Percentiles rank a stretch among this genome's conserved stretches.
Evolutionary conservation across 1,140 invertebrate species (phyloP).

Genomic region (Spodoptera frugiperda): DNA sequence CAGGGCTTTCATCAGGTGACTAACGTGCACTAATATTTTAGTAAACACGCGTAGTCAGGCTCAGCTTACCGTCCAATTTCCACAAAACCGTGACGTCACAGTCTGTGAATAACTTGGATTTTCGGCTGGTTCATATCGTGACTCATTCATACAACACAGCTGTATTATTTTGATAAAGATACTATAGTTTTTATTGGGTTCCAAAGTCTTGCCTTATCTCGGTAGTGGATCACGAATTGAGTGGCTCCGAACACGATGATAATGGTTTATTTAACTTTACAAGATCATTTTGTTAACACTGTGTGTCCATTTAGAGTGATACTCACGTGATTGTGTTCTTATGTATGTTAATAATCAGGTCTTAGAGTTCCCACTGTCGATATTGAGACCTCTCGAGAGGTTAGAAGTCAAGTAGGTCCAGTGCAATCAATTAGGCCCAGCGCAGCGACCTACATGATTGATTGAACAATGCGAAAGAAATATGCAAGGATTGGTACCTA

Average conservation of each 20-base stretch:
- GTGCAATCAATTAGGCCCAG: no score
- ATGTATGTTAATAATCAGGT: no score
- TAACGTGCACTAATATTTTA: slow-evolving; percentile 10
- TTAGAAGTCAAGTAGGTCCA: no score
- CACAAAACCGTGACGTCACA: slow-evolving; percentile 25
- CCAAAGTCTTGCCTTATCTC: slow-evolving; percentile 8
- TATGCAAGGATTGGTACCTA: no score
- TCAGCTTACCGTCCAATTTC: slow-evolving; percentile 9
- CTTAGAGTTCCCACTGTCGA: no score
- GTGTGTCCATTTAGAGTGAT: no score
- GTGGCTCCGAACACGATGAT: not conserved
- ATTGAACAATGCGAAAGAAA: no score
- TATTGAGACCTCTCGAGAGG: no score
- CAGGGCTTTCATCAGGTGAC: slow-evolving; percentile 14
- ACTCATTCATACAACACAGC: slow-evolving; percentile 20
- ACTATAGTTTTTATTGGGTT: slow-evolving; percentile 15
- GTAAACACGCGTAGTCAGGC: not conserved
- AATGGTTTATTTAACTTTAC: slow-evolving; percentile 13
- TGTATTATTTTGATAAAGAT: slow-evolving; percentile 26
- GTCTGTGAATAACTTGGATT: slow-evolving; percentile 18
- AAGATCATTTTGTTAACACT: slow-evolving; percentile 12
- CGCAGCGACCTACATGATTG: no score
- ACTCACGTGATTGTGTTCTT: no score
- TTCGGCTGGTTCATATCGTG: slow-evolving; percentile 9
- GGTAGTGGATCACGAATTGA: slow-evolving; percentile 7